Evolutionary conservation across 2,888 invertebrate species (phyloP).

Genomic region (Athripsodes cinereus): DNA sequence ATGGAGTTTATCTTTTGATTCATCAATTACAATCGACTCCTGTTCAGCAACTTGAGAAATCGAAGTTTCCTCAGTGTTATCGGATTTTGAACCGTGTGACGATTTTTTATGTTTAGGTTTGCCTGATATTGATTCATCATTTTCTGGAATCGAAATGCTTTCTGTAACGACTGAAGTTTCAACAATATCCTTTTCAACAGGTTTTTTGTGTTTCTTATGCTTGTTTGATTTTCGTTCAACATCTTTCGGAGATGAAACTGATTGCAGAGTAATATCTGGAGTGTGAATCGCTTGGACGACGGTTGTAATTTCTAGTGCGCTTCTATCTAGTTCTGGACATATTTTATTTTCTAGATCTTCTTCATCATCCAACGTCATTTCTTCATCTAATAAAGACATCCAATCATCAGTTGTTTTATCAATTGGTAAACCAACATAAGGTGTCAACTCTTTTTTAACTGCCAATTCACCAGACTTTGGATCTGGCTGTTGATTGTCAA

Average conservation of each 20-base stretch:
- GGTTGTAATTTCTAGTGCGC: not conserved
- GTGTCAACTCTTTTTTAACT: not conserved
- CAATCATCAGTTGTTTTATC: slow-evolving; percentile 23
- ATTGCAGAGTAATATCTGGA: too few species aligned
- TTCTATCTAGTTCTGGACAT: not conserved
- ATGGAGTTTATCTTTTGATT: not conserved
- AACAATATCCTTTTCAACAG: not conserved
- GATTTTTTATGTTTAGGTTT: too few species aligned
- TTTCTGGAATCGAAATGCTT: not conserved
- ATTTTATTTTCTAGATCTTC: slow-evolving; percentile 11
- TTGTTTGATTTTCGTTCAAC: too few species aligned
- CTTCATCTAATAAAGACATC: slow-evolving; percentile 31
- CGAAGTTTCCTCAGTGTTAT: not conserved
- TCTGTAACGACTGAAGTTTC: not conserved
- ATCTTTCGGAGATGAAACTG: too few species aligned
- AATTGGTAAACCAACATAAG: slow-evolving; percentile 20
- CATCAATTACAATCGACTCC: not conserved
- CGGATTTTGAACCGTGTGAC: too few species aligned
- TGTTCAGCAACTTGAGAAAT: not conserved
- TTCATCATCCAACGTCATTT: slow-evolving; percentile 31
- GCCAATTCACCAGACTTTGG: not conserved
- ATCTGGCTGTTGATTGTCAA: not conserved
- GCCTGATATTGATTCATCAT: too few species aligned
- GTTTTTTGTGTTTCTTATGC: not conserved
- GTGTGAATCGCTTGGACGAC: not conserved